These are phyloP conservation scores for Tetragnatha versicolor DNA, from an alignment of 1,140 invertebrate species.

Conservation along the genomic window DNA sequence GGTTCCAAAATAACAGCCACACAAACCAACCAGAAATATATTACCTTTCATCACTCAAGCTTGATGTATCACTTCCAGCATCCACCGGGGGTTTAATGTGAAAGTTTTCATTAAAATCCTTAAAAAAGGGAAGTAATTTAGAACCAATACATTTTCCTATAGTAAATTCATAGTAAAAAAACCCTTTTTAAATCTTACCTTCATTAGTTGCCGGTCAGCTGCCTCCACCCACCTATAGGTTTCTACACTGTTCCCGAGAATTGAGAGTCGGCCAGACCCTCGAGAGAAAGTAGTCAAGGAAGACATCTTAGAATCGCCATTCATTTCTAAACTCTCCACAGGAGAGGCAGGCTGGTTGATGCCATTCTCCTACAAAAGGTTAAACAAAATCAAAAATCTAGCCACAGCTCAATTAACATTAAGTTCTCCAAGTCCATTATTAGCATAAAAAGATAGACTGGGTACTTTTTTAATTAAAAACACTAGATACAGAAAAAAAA, in stretches of 20 bases:
- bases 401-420: too few species aligned
- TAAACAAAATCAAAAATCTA: background rate
- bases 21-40: background rate
- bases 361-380: conserved; percentile 3
- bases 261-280: conserved; percentile 82
- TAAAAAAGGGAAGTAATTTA: background rate
- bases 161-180: too few species aligned
- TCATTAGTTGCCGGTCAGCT: conserved; percentile 72
- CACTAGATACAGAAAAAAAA: background rate
- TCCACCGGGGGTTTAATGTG: conserved; percentile 19
- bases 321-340: conserved; percentile 26
- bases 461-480: too few species aligned
- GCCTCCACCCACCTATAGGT: conserved; percentile 78
- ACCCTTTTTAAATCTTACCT: background rate
- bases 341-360: conserved; percentile 2
- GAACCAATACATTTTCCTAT: background rate
- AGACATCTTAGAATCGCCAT: conserved; percentile 35
- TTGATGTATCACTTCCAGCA: conserved; percentile 45
- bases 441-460: too few species aligned
- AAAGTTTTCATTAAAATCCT: conserved; percentile 54
- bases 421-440: too few species aligned
- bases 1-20: background rate
- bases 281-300: conserved; percentile 64
- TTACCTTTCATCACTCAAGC: conserved; percentile 47
- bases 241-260: conserved; percentile 74